Conservation (phyloP, 2,888 invertebrate species). For the Tenthredo distinguenda region DNA sequence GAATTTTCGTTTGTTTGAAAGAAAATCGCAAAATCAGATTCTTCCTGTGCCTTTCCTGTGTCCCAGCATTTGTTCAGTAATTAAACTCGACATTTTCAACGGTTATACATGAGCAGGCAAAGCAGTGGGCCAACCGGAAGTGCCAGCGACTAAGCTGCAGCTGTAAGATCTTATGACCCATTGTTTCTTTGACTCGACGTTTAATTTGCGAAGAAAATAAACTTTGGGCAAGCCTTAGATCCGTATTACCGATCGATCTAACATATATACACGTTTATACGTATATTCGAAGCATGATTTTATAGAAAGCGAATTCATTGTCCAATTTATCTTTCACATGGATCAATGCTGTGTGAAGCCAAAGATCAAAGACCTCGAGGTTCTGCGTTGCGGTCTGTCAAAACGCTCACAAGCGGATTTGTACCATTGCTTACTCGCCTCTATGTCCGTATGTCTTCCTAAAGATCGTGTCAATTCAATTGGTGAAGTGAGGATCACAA, state of each 20-base stretch:
- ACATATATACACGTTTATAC: background rate
- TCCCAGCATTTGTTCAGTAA: background rate
- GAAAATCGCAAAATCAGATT: background rate
- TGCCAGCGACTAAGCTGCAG: slow-evolving; percentile 4
- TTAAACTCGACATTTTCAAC: slow-evolving; percentile 37
- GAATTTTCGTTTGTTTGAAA: background rate
- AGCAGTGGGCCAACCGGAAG: slow-evolving; percentile 37
- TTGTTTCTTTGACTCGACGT: slow-evolving; percentile 17
- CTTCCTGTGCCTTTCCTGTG: background rate
- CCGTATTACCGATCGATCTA: background rate
- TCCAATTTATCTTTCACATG: background rate
- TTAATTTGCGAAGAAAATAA: slow-evolving; percentile 32
- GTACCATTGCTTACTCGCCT: background rate
- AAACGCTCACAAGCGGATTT: slow-evolving; percentile 38
- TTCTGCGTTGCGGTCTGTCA: background rate
- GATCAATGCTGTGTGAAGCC: slow-evolving; percentile 11
- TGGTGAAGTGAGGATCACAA: slow-evolving; percentile 11
- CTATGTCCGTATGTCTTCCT: background rate
- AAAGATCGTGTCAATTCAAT: slow-evolving; percentile 17
- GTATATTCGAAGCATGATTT: background rate
- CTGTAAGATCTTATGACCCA: slow-evolving; percentile 37
- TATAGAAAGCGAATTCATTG: slow-evolving; percentile 9
- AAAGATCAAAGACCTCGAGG: slow-evolving; percentile 34
- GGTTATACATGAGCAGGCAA: slow-evolving; percentile 38
- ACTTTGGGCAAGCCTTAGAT: slow-evolving; percentile 10